A percentile compares a stretch with the other conserved stretches of the same genome.
These are phyloP conservation scores for Megaceryle torquata DNA, from an alignment of 2,113 vertebrate genomes.

Conservation along the genomic window DNA sequence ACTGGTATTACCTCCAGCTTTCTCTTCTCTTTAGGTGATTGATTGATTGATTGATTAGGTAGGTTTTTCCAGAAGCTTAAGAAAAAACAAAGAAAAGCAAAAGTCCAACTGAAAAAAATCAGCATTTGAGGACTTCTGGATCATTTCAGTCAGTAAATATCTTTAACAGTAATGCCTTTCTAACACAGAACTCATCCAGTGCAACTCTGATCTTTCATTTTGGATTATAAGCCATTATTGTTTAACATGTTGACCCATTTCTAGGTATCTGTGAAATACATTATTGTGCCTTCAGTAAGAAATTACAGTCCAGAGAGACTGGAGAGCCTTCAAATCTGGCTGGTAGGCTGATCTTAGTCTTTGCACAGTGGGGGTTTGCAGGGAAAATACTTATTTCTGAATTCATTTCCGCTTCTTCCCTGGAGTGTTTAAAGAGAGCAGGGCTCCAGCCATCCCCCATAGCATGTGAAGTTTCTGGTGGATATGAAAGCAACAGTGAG, in stretches of 20 bases:
- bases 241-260: constrained; percentile 10
- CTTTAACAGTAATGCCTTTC: background rate
- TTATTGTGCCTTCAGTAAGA: background rate
- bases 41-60: background rate
- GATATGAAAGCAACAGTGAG: background rate
- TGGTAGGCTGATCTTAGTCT: constrained; percentile 1
- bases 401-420: background rate
- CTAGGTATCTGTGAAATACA: constrained; percentile 15
- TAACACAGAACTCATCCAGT: background rate
- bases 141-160: background rate
- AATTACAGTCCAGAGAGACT: constrained; percentile 6
- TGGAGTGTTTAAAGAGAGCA: background rate
- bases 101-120: background rate
- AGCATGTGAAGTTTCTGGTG: background rate
- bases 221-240: background rate
- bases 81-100: background rate
- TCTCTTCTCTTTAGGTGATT: background rate
- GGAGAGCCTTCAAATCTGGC: background rate
- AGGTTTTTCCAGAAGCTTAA: background rate
- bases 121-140: background rate
- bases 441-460: background rate
- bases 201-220: background rate
- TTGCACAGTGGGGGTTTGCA: background rate
- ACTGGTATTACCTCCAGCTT: background rate
- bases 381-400: constrained; percentile 6